These are phyloP conservation scores for Platycercus adscitus DNA, from an alignment of 2,113 vertebrate species.

Conservation along the genomic window DNA sequence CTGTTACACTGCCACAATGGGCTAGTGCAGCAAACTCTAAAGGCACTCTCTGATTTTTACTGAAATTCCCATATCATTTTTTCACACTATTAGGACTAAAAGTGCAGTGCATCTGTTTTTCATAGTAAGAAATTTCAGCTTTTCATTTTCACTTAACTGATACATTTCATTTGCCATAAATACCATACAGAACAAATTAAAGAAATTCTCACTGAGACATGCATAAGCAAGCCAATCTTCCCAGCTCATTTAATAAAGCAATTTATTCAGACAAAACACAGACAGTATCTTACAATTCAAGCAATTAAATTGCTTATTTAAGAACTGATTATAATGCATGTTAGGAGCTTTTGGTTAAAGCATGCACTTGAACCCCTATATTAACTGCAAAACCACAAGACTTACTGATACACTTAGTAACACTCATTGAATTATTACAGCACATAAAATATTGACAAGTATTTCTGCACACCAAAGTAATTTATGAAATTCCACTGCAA, in stretches of 20 bases:
- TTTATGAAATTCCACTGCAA: neutral
- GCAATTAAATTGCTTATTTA: slow-evolving; percentile 23
- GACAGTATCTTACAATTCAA: neutral
- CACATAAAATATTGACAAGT: neutral
- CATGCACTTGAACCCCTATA: neutral
- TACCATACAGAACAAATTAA: neutral
- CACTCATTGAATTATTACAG: neutral
- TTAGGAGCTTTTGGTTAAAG: slow-evolving; percentile 32
- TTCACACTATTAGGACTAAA: neutral
- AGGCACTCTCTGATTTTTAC: neutral
- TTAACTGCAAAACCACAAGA: slow-evolving; percentile 25
- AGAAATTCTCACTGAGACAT: neutral
- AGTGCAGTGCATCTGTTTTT: neutral
- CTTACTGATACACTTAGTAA: slow-evolving; percentile 12
- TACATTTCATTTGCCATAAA: neutral
- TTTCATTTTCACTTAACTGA: neutral
- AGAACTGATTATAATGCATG: neutral
- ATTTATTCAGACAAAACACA: slow-evolving; percentile 9
- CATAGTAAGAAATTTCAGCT: neutral
- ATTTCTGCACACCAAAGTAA: neutral
- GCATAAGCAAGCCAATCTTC: neutral
- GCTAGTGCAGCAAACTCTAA: neutral
- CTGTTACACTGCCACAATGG: neutral
- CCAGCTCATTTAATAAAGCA: neutral
- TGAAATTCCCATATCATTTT: neutral